Evolutionary conservation across 1,140 invertebrate species (phyloP).

Genomic region (Apis mellifera): Amel_HAv3.1 CM009936.2:3486001-3486500

Average conservation of each 20-base stretch:
- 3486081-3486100: conserved; percentile 49
- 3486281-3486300: conserved; percentile 30
- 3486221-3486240: too few relatives aligned
- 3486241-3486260: not conserved
- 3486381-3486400: conserved; percentile 21
- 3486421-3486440: conserved; percentile 55
- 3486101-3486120: not conserved
- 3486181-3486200: too few relatives aligned
- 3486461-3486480: conserved; percentile 21
- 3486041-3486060: conserved; percentile 42
- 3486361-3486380: conserved; percentile 27
- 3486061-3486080: conserved; percentile 51
- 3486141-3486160: too few relatives aligned
- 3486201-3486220: too few relatives aligned
- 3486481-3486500: conserved; percentile 36
- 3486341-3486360: conserved; percentile 42
- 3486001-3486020: conserved; percentile 48
- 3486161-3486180: too few relatives aligned
- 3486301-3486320: conserved; percentile 28
- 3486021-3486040: conserved; percentile 39
- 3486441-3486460: conserved; percentile 18
- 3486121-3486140: too few relatives aligned
- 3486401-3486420: conserved; percentile 64
- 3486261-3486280: not conserved
- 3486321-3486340: conserved; percentile 19